Evolutionary conservation across 1,140 invertebrate genomes (phyloP).

Genomic region (Tetramorium parvispinum): DNA sequence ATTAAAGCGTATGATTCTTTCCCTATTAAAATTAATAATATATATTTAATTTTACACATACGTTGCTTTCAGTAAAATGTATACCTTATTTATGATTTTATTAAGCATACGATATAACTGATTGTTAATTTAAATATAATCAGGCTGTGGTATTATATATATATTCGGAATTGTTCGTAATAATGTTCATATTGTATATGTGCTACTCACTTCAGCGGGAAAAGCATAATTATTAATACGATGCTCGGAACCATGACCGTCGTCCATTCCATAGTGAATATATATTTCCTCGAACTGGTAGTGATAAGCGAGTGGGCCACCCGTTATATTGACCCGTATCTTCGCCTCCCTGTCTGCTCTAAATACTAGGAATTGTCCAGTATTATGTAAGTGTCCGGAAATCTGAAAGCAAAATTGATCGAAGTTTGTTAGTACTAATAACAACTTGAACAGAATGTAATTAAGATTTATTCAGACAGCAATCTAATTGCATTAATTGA

Average conservation of each 20-base stretch:
- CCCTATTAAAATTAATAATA: slow-evolving; percentile 13
- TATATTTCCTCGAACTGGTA: slow-evolving; percentile 98
- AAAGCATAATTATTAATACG: slow-evolving; percentile 96
- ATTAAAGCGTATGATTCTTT: neutral
- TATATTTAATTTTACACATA: neutral
- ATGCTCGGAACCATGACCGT: slow-evolving; percentile 96
- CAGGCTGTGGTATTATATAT: neutral
- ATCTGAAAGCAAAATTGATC: slow-evolving; percentile 88
- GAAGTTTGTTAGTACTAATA: slow-evolving; percentile 18
- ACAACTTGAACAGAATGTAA: slow-evolving; percentile 1
- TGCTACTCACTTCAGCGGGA: slow-evolving; percentile 93
- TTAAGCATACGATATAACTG: neutral
- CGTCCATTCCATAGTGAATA: slow-evolving; percentile 96
- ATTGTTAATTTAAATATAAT: neutral
- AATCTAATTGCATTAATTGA: neutral
- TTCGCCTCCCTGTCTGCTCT: slow-evolving; percentile 94
- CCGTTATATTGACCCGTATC: slow-evolving; percentile 96
- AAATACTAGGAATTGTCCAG: slow-evolving; percentile 96
- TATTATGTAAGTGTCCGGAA: slow-evolving; percentile 94
- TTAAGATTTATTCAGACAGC: neutral
- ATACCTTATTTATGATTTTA: slow-evolving; percentile 8
- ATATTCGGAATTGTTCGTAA: neutral
- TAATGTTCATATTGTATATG: neutral
- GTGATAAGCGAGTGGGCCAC: slow-evolving; percentile 96
- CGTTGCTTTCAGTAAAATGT: neutral